Base-by-base conservation (phyloP, 2,113 vertebrate species). In the Fukomys damarensis region DNA sequence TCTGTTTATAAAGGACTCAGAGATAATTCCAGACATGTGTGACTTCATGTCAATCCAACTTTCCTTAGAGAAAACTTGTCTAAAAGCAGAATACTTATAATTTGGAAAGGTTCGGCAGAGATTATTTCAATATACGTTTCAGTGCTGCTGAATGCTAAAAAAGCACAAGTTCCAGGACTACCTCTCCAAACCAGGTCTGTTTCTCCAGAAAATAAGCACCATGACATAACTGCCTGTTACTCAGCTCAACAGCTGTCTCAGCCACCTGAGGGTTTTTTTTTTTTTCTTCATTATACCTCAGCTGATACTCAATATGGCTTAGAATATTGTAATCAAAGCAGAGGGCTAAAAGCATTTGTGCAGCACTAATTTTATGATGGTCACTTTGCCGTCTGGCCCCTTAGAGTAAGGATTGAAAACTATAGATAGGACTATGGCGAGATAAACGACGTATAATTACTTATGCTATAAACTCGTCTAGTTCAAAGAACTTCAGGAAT, bases 11-110 rank as follows among this genome's bases (percentile, higher is more conserved):
- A 94, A 96, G 86, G 93, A 84, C 65, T 94, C 68, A 10, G 91
- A 97, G 92, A 91, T 93, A 89, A 96, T 89, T 94, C 86, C 93
- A 97, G 89, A 93, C 89, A 95, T 43, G 74, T 95, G 94, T 74
- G 86, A 93, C 79, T 92, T 85, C 46, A 43, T 38, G 65, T 81
- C 94, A 84, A 61, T 83, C 74, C 93, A 87, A 94, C 86, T 89
- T 91, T 85, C 84, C 96, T 93, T 61, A 74, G 63, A 86, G 41
- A 96, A 94, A 97, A 81, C 80, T 19, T 41, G 70, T 54, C 87
- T 86, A 59, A 91, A 63, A 59, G 90, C 54, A 54, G 70, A 81
- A 63, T 0, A 77, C 52, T 86, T 83, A 61, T 70, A 52, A 66
- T 70, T 19, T 87, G 76, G 86, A 61, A 93, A 38, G 41, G 43